These are phyloP conservation scores for Tupaia tana DNA, from an alignment of 2,113 vertebrate genomes.

Conservation along the genomic window DNA sequence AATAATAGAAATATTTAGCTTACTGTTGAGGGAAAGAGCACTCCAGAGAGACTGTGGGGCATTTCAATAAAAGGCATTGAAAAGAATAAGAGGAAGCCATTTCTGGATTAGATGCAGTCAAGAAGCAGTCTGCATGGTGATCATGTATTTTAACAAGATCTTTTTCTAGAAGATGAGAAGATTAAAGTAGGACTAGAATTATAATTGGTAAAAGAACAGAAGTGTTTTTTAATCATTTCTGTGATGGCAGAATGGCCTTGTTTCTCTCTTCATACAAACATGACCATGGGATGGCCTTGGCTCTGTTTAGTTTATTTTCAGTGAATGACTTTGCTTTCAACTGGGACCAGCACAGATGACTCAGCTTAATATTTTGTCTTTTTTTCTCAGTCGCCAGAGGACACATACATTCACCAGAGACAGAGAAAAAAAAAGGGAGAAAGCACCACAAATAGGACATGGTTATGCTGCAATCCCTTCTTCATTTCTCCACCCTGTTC, in stretches of 20 bases:
- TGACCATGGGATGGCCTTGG: neutral
- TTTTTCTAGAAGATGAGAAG: neutral
- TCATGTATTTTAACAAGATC: neutral
- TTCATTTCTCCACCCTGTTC: no score
- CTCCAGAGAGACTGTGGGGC: neutral
- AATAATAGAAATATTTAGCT: neutral
- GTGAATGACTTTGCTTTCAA: neutral
- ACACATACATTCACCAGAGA: no score
- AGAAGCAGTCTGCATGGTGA: neutral
- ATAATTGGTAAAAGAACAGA: neutral
- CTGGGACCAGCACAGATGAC: neutral
- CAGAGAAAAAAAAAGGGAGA: no score
- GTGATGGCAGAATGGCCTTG: neutral
- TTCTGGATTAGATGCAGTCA: neutral
- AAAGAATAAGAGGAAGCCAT: slow-evolving; percentile 1
- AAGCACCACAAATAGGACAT: no score
- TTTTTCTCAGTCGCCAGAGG: no score
- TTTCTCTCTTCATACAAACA: neutral
- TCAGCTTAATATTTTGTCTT: neutral
- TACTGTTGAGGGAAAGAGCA: neutral
- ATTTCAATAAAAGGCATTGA: neutral
- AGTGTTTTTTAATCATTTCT: neutral
- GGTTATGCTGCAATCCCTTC: no score
- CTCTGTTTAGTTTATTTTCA: slow-evolving; percentile 6
- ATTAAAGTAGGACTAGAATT: neutral